A percentile compares a stretch with the other conserved stretches of the same genome.
Evolutionary conservation across 2,888 invertebrate genomes (phyloP).

Genomic region (Choristoneura rosaceana): DNA sequence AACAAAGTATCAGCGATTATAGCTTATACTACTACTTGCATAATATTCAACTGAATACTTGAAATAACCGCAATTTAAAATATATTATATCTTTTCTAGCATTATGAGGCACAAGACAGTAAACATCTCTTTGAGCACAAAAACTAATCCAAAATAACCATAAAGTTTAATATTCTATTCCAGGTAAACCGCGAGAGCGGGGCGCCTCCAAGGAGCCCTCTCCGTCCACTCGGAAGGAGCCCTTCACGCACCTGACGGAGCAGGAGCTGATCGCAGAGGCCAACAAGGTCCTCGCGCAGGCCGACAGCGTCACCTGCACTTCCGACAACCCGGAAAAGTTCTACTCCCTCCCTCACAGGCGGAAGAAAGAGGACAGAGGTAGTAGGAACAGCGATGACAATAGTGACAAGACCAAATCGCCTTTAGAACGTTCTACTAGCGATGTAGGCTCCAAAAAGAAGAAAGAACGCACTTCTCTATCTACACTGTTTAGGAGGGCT

Average conservation of each 20-base stretch:
- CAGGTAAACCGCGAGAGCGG: slow-evolving; percentile 82
- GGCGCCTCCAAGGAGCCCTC: slow-evolving; percentile 67
- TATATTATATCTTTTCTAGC: not conserved
- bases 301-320: slow-evolving; percentile 89
- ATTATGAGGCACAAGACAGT: not conserved
- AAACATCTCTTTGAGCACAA: slow-evolving; percentile 3
- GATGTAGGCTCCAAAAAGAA: slow-evolving; percentile 82
- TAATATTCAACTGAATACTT: not conserved
- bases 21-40: not conserved
- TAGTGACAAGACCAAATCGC: slow-evolving; percentile 61
- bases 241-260: slow-evolving; percentile 89
- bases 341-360: slow-evolving; percentile 88
- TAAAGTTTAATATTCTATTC: slow-evolving; percentile 45
- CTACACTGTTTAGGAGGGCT: slow-evolving; percentile 87
- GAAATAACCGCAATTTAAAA: not conserved
- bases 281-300: slow-evolving; percentile 90
- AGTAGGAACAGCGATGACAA: slow-evolving; percentile 85
- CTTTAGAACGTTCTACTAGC: slow-evolving; percentile 84
- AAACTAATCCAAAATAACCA: not conserved
- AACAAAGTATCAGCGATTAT: not conserved
- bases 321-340: slow-evolving; percentile 87
- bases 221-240: slow-evolving; percentile 73
- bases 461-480: slow-evolving; percentile 87
- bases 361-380: slow-evolving; percentile 78
- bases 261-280: slow-evolving; percentile 91